These are phyloP conservation scores for Acleris literana DNA, from an alignment of 2,888 invertebrate species.

Conservation along the genomic window DNA sequence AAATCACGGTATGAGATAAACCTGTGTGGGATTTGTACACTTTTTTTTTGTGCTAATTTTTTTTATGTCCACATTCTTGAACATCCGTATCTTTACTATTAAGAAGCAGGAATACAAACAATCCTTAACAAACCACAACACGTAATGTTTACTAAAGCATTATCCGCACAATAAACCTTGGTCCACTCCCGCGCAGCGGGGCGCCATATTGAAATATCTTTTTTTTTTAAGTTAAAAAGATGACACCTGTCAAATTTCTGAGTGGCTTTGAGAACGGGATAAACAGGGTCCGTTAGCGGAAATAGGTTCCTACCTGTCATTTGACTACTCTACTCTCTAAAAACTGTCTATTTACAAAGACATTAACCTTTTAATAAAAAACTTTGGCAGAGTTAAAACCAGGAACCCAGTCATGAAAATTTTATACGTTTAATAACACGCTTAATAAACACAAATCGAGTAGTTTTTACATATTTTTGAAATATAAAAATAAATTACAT, in stretches of 20 bases:
- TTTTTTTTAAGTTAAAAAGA: slow-evolving; percentile 56
- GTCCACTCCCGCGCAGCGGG: slow-evolving; percentile 60
- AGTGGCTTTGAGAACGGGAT: slow-evolving; percentile 49
- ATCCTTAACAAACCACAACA: slow-evolving; percentile 14
- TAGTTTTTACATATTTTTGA: no score
- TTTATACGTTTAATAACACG: no score
- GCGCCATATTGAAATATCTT: slow-evolving; percentile 71
- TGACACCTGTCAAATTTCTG: slow-evolving; percentile 70
- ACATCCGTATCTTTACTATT: slow-evolving; percentile 1
- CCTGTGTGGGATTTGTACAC: no score
- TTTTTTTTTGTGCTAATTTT: no score
- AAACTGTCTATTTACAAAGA: no score
- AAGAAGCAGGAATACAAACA: slow-evolving; percentile 9
- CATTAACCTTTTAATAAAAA: neutral
- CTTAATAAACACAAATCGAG: no score
- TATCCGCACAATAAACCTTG: slow-evolving; percentile 3
- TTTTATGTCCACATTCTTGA: no score
- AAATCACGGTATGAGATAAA: no score
- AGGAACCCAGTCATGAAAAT: no score
- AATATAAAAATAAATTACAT: no score
- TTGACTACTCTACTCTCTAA: slow-evolving; percentile 20
- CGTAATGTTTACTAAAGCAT: slow-evolving; percentile 24
- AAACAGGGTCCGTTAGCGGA: slow-evolving; percentile 11
- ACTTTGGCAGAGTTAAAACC: neutral
- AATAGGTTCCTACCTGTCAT: slow-evolving; percentile 5